phyloP scores from a whole-genome alignment of 2,888 invertebrate species.

The Xylota segnis region DNA sequence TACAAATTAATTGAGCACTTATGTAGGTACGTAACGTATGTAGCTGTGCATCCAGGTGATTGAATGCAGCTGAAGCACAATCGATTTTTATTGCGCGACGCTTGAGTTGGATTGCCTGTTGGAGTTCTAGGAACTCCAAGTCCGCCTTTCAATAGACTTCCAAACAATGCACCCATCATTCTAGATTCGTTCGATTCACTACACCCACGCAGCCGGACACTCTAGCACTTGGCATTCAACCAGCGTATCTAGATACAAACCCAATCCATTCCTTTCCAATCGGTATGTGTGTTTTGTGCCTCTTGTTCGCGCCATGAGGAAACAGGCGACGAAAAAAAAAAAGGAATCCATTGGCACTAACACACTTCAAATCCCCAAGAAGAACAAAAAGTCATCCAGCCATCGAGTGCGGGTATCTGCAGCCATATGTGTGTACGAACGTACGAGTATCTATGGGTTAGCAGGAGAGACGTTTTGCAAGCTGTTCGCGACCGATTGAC shows the following conservation, averaged over 20 bases:
- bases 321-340: neutral
- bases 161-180: slow-evolving; percentile 58
- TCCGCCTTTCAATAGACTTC: slow-evolving; percentile 45
- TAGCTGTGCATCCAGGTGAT: slow-evolving; percentile 50
- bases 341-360: slow-evolving; percentile 39
- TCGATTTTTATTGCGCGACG: slow-evolving; percentile 18
- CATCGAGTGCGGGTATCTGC: slow-evolving; percentile 21
- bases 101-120: slow-evolving; percentile 22
- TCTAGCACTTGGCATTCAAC: slow-evolving; percentile 66
- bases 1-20: slow-evolving; percentile 51
- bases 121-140: slow-evolving; percentile 56
- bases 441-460: slow-evolving; percentile 69
- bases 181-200: slow-evolving; percentile 1
- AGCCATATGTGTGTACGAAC: slow-evolving; percentile 16
- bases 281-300: slow-evolving; percentile 14
- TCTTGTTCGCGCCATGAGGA: neutral
- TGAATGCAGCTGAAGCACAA: slow-evolving; percentile 14
- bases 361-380: slow-evolving; percentile 45
- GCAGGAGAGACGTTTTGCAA: slow-evolving; percentile 66
- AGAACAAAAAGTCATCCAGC: neutral
- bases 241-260: slow-evolving; percentile 48
- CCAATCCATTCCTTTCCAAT: slow-evolving; percentile 20
- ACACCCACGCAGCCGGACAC: slow-evolving; percentile 76
- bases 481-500: slow-evolving; percentile 75
- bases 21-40: no score